A percentile compares a stretch with the other conserved stretches of the same genome.
These are phyloP conservation scores for Temnothorax ravouxi DNA, from an alignment of 2,888 invertebrate genomes.

Conservation along the genomic window DNA sequence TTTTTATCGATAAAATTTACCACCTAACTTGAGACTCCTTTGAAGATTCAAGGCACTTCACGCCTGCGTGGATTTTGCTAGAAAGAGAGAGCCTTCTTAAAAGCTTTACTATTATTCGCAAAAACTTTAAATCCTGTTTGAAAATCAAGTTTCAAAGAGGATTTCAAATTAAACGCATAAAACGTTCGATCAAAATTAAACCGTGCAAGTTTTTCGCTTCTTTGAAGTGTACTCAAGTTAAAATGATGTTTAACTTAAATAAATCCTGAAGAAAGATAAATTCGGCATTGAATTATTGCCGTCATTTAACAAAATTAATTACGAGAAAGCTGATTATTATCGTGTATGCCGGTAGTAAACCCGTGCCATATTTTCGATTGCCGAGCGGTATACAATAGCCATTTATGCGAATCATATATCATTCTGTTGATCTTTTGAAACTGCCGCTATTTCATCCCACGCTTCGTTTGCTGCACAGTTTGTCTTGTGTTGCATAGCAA, in stretches of 20 bases:
- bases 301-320: slow-evolving; percentile 31
- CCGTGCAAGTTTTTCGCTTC: slow-evolving; percentile 5
- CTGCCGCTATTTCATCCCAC: slow-evolving; percentile 48
- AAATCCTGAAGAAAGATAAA: slow-evolving; percentile 28
- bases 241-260: slow-evolving; percentile 32
- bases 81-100: slow-evolving; percentile 6
- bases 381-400: slow-evolving; percentile 23
- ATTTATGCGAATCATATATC: slow-evolving; percentile 56
- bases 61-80: not conserved
- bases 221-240: slow-evolving; percentile 17
- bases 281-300: slow-evolving; percentile 11
- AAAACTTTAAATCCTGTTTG: slow-evolving; percentile 24
- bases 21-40: slow-evolving; percentile 4
- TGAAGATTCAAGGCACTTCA: slow-evolving; percentile 30
- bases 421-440: slow-evolving; percentile 54
- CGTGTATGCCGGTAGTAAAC: slow-evolving; percentile 5
- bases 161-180: slow-evolving; percentile 23
- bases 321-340: slow-evolving; percentile 23
- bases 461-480: slow-evolving; percentile 43
- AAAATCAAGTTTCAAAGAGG: slow-evolving; percentile 15
- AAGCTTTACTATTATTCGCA: slow-evolving; percentile 16
- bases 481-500: slow-evolving; percentile 56
- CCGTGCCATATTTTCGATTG: slow-evolving; percentile 13
- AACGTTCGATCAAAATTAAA: slow-evolving; percentile 28
- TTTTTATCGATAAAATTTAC: slow-evolving; percentile 24